A percentile compares a stretch with the other conserved stretches of the same genome.
Evolutionary conservation across 2,113 vertebrate species (phyloP).

Genomic region (Brachyhypopomus gauderio): DNA sequence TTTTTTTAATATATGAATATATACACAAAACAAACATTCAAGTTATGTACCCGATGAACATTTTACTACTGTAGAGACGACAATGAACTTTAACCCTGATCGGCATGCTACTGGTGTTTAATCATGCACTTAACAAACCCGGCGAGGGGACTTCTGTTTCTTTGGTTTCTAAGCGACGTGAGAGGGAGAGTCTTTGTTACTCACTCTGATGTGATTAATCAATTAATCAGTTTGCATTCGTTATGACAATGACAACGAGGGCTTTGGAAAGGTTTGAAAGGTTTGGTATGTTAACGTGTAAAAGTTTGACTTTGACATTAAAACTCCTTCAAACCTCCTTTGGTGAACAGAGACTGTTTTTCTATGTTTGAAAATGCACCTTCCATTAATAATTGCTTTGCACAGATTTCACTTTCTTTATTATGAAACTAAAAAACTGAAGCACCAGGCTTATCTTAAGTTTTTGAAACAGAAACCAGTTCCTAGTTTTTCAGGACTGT

Average conservation of each 20-base stretch:
- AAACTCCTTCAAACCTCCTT: conserved; percentile 71
- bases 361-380: too few species aligned
- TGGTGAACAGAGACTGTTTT: neutral
- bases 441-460: too few species aligned
- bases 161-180: conserved; percentile 52
- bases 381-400: too few species aligned
- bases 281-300: conserved; percentile 77
- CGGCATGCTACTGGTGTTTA: conserved; percentile 78
- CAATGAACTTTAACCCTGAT: conserved; percentile 69
- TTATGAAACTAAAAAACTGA: too few species aligned
- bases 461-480: too few species aligned
- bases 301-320: conserved; percentile 81
- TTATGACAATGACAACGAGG: conserved; percentile 63
- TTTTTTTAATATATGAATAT: conserved; percentile 62
- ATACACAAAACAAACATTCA: conserved; percentile 34
- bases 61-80: conserved; percentile 68
- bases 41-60: conserved; percentile 21
- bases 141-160: conserved; percentile 46
- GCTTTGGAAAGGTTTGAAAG: conserved; percentile 60
- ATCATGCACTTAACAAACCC: conserved; percentile 72
- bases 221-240: conserved; percentile 71
- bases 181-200: conserved; percentile 60
- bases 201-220: conserved; percentile 66
- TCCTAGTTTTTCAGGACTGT: too few species aligned
- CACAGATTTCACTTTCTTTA: too few species aligned